phyloP scores from a whole-genome alignment of 2,113 vertebrate genomes.

The Melanocharis versteri region DNA sequence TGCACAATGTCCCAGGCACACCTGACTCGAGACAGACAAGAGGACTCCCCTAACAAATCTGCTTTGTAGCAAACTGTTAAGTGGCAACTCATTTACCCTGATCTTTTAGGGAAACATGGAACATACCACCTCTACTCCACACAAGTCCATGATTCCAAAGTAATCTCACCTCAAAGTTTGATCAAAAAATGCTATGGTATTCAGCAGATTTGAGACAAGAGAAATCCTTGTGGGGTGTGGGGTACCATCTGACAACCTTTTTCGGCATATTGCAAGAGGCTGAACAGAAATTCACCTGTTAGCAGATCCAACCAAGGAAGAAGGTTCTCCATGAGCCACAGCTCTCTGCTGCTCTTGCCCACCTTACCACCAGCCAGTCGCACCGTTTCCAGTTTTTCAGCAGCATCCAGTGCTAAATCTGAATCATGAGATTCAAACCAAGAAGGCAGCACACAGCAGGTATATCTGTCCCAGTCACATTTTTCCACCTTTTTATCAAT shows the following conservation, averaged over 20 bases:
- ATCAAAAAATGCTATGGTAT: not conserved
- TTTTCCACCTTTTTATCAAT: not conserved
- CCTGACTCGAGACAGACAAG: rapidly evolving
- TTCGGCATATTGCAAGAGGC: rapidly evolving
- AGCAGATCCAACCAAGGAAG: not conserved
- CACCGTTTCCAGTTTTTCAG: rapidly evolving
- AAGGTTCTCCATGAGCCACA: not conserved
- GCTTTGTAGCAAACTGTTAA: not conserved
- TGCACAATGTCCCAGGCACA: not conserved
- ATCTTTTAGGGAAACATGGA: not conserved
- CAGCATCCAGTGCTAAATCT: not conserved
- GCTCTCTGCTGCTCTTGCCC: not conserved
- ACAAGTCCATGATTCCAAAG: rapidly evolving
- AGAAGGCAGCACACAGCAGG: not conserved
- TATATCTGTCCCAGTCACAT: not conserved
- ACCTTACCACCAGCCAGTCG: not conserved
- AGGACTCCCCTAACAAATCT: not conserved
- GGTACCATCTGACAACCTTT: not conserved
- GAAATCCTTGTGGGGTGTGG: not conserved
- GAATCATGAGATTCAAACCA: rapidly evolving
- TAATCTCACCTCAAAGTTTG: not conserved
- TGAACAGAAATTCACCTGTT: not conserved
- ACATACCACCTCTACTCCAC: not conserved
- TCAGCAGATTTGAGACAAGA: not conserved
- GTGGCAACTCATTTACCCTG: not conserved